Conservation (phyloP, 2,113 vertebrate species). For the Otus sunia region DNA sequence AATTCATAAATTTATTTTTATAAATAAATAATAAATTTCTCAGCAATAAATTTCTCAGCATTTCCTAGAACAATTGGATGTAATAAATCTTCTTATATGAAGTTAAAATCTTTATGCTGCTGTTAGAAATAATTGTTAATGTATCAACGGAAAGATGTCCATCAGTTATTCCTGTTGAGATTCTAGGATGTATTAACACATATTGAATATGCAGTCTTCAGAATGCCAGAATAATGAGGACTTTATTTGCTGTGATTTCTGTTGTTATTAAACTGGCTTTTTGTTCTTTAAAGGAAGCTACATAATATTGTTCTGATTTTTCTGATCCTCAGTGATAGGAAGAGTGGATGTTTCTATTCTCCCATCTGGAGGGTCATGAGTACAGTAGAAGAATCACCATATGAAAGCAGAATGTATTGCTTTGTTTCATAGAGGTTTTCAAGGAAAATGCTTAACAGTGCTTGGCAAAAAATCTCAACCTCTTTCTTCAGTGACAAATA, state of each 20-base stretch:
- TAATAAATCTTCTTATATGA: neutral
- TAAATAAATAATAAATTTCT: too few relatives aligned
- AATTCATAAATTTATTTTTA: too few relatives aligned
- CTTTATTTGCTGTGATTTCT: neutral
- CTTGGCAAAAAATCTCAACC: neutral
- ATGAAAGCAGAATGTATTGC: neutral
- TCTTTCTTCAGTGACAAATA: neutral
- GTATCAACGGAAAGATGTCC: neutral
- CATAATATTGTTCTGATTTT: neutral
- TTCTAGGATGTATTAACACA: neutral
- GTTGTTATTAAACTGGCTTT: neutral
- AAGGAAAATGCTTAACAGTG: neutral
- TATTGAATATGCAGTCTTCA: neutral
- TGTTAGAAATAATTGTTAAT: slow-evolving; percentile 22
- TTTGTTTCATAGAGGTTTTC: neutral
- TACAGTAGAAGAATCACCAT: neutral
- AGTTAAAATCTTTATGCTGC: neutral
- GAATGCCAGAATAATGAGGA: neutral
- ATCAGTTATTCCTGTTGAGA: neutral
- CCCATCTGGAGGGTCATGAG: neutral
- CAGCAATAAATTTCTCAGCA: neutral
- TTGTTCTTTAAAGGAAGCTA: neutral
- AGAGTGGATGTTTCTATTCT: neutral
- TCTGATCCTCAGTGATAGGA: neutral
- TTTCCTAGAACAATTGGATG: neutral